These are phyloP conservation scores for Mimachlamys varia DNA, from an alignment of 2,888 invertebrate genomes.

Conservation along the genomic window DNA sequence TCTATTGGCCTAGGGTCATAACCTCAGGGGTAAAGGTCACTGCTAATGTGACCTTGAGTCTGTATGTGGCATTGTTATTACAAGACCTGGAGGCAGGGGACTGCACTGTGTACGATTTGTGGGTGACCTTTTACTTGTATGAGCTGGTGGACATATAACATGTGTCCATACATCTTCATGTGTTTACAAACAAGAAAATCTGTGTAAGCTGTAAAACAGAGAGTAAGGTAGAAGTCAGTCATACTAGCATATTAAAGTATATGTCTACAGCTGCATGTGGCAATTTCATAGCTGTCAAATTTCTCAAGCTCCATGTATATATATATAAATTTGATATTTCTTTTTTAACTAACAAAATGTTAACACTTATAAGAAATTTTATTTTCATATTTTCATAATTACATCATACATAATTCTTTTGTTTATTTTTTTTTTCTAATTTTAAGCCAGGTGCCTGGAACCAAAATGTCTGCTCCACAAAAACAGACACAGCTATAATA, in stretches of 20 bases:
- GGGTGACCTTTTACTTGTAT: background rate
- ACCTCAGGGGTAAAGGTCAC: slow-evolving; percentile 1
- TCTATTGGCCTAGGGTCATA: background rate
- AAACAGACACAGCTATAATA: no score
- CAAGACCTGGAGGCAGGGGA: background rate
- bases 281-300: no score
- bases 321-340: no score
- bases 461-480: no score
- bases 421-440: no score
- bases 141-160: background rate
- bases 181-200: slow-evolving; percentile 13
- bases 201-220: background rate
- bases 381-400: no score
- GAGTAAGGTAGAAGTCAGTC: background rate
- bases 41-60: background rate
- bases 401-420: no score
- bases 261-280: no score
- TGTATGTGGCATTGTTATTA: background rate
- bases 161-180: background rate
- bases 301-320: no score
- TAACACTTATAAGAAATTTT: background rate
- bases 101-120: background rate
- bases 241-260: background rate
- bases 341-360: no score
- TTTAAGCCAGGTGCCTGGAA: no score